Evolutionary conservation across 1,140 invertebrate species (phyloP), one percentile per base, ranked within the genome.

Genomic region (Gonioctena quinquepunctata): DNA sequence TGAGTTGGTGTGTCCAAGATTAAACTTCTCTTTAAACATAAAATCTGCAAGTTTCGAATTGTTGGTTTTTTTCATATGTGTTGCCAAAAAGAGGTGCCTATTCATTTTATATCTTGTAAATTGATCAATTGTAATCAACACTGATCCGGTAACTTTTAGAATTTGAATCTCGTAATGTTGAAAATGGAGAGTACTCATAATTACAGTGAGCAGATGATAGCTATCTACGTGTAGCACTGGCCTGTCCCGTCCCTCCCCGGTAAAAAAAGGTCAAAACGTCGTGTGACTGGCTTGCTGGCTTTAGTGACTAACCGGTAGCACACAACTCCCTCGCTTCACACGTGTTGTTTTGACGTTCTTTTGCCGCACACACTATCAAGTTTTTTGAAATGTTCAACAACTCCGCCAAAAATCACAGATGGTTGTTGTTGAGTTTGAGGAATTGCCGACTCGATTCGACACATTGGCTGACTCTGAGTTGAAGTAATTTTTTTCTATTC

Each of bases 291-390:
- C 79, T 82, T 81, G 78, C 75, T 80, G 78, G 78, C 79, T 80
- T 81, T 81, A 82, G 81, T 82, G 80, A 82, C 81, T 82, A 82
- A 82, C 81, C 78, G 80, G 80, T 81, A 81, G 80, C 80, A 81
- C 79, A 81, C 77, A 79, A 81, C 79, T 75, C 76, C 76, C 76
- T 75, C 69, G 79, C 80, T 81, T 81, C 79, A 82, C 80, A 82
- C 79, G 81, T 80, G 80, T 80, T 81, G 80, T 82, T 81, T 83
- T 81, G 81, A 82, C 80, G 79, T 82, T 82, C 76, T 82, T 83
- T 82, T 82, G 80, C 77, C 79, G 76, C 79, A 80, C 80, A 79
- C 76, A 79, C 75, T 81, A 79, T 69, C 69, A 63, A 50, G 22
- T 62, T 33, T 65, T 52, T 42, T 65, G 13, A 21, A 61, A 23